A percentile compares a stretch with the other conserved stretches of the same genome.
Evolutionary conservation across 2,888 invertebrate species (phyloP).

Genomic region (Folsomia candida): DNA sequence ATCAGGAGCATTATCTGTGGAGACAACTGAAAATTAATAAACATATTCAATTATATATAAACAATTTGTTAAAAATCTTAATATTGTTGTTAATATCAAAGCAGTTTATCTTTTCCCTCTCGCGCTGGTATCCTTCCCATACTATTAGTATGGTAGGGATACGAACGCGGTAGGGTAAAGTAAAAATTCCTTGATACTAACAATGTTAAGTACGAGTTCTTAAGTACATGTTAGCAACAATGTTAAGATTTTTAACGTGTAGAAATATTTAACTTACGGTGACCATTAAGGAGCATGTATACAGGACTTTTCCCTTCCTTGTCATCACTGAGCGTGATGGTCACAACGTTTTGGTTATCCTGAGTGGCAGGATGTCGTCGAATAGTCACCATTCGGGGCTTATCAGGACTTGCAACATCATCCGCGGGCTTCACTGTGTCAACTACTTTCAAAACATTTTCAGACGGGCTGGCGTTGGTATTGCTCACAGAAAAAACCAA

Average conservation of each 20-base stretch:
- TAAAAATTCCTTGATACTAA: no score
- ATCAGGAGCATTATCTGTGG: not conserved
- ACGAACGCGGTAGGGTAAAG: no score
- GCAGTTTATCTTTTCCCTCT: no score
- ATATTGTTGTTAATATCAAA: no score
- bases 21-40: not conserved
- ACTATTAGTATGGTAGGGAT: no score
- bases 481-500: not conserved
- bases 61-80: no score
- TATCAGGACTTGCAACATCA: not conserved
- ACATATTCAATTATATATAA: no score
- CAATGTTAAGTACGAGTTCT: no score
- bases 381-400: slow-evolving; percentile 63
- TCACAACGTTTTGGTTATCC: slow-evolving; percentile 62
- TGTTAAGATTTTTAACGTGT: no score
- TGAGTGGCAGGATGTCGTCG: slow-evolving; percentile 33
- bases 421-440: not conserved
- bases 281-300: slow-evolving; percentile 63
- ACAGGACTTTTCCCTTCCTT: slow-evolving; percentile 71
- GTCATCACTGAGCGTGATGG: slow-evolving; percentile 71
- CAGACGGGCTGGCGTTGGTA: not conserved
- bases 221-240: not conserved
- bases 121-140: no score
- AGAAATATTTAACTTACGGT: slow-evolving; percentile 52
- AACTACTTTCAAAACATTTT: not conserved